A percentile compares a stretch with the other conserved stretches of the same genome.
phyloP scores from a whole-genome alignment of 2,888 invertebrate species.

The Hydriomena furcata region DNA sequence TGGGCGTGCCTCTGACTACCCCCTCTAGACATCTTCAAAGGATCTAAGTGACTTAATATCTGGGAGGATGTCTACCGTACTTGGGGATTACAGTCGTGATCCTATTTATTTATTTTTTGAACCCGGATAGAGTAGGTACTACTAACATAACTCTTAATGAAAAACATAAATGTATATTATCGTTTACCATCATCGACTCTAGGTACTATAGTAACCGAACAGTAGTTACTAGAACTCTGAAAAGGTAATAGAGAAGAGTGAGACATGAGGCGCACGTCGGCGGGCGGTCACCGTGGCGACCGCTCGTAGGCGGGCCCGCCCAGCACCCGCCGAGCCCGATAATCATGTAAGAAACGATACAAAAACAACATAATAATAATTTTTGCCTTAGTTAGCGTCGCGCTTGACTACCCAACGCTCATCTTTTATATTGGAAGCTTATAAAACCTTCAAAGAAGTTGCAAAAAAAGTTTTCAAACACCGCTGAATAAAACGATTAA shows the following conservation, averaged over 20 bases:
- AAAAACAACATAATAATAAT: conserved; percentile 29
- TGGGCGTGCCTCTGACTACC: too few relatives aligned
- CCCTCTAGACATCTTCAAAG: too few relatives aligned
- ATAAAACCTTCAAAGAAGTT: neutral
- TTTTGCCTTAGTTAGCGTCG: conserved; percentile 22
- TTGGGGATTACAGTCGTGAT: too few relatives aligned
- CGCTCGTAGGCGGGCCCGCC: conserved; percentile 57
- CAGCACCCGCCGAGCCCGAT: conserved; percentile 38
- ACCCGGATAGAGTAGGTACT: too few relatives aligned
- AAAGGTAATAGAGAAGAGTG: conserved; percentile 16
- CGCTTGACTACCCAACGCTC: conserved; percentile 17
- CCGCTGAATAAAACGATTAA: conserved; percentile 22
- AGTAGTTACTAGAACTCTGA: neutral
- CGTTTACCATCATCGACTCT: too few relatives aligned
- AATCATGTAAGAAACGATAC: conserved; percentile 40
- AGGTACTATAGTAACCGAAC: too few relatives aligned
- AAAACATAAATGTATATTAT: too few relatives aligned
- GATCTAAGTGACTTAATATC: too few relatives aligned
- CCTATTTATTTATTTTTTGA: too few relatives aligned
- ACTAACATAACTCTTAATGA: too few relatives aligned
- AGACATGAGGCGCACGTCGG: conserved; percentile 48
- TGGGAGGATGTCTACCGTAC: too few relatives aligned
- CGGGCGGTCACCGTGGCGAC: conserved; percentile 71
- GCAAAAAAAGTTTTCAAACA: neutral
- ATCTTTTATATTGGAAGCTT: conserved; percentile 1